Evolutionary conservation across 2,797 vertebrate species (phyloP).

Genomic region (Gobionotothen gibberifrons): DNA sequence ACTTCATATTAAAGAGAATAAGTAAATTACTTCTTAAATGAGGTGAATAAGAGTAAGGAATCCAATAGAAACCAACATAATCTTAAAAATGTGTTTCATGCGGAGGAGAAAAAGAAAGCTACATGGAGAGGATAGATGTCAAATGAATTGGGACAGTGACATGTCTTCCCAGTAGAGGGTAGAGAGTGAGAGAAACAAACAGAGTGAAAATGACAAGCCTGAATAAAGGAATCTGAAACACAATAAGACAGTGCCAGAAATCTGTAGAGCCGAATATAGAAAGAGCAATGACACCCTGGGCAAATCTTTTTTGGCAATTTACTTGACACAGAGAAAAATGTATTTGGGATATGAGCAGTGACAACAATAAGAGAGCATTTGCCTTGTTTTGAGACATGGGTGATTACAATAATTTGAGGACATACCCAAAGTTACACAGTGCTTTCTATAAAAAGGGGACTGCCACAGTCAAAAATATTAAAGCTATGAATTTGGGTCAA

Average conservation of each 20-base stretch:
- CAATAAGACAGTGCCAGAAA: conserved; percentile 30
- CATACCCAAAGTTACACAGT: neutral
- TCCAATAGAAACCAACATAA: neutral
- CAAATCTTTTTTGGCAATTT: conserved; percentile 33
- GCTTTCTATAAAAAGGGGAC: no score
- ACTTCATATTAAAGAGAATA: neutral
- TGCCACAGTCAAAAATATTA: neutral
- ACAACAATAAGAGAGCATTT: neutral
- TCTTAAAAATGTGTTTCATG: neutral
- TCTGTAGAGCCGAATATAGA: conserved; percentile 29
- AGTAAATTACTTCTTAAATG: neutral
- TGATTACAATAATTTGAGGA: neutral
- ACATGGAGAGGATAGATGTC: conserved; percentile 14
- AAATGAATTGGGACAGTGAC: conserved; percentile 34
- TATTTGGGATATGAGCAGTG: conserved; percentile 5
- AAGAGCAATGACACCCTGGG: conserved; percentile 33
- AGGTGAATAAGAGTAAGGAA: neutral
- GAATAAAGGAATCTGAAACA: conserved; percentile 31
- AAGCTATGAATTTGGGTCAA: neutral
- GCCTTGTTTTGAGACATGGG: neutral
- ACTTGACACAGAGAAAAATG: conserved; percentile 38
- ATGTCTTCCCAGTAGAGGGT: conserved; percentile 21
- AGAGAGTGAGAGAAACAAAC: conserved; percentile 33
- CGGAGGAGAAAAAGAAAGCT: neutral
- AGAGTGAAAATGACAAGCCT: conserved; percentile 49